Evolutionary conservation across 2,888 invertebrate species (phyloP), one percentile per base, ranked within the genome.

Genomic region (Drosophila setosimentum): DNA sequence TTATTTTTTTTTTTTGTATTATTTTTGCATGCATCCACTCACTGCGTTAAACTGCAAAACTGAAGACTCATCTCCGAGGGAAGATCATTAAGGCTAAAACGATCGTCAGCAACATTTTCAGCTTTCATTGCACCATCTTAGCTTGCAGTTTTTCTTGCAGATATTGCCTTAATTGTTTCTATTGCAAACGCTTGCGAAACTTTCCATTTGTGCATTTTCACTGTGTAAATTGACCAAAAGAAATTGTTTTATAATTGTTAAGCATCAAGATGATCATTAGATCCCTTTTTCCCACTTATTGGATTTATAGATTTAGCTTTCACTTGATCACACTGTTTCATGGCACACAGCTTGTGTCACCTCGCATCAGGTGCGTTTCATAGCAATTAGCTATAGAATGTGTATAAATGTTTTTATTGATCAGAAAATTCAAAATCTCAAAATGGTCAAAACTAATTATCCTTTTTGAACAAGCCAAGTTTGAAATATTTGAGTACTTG

Each of bases 131-230:
- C 49, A 55, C 58, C 42, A 62, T 55, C 82, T 69, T 76, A 76
- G 84, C 61, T 78, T 83, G 87, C 87, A 87, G 45, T 72, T 59
- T 60, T 51, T 29, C 16, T 37, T 32, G 24, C 33, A 4, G 21
- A 73, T 55, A 70, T 70, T 83, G 73, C 68, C 75, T 83, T 73
- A 83, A 70, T 80, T 80, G 75, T 79, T 78, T 75, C 21, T 33
- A 58, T 68, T 77, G 67, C 63, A 54, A 72, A 54, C 37, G 37
- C 50, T 42, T 42, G 48, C n/a, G 54, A 42, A 85, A 87, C 83
- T 83, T 83, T 83, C 83, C 73, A 73, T 51, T 55, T 68, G 45
- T 42, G 40, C 70, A 86, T 83, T 86, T 83, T 83, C 83, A 69
- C 84, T 78, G 60, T 54, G 68, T 67, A 83, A 85, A 74, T 58